Evolutionary conservation across 2,113 vertebrate species (phyloP), one percentile per base, ranked within the genome.

Genomic region (Anser brachyrhynchus): DNA sequence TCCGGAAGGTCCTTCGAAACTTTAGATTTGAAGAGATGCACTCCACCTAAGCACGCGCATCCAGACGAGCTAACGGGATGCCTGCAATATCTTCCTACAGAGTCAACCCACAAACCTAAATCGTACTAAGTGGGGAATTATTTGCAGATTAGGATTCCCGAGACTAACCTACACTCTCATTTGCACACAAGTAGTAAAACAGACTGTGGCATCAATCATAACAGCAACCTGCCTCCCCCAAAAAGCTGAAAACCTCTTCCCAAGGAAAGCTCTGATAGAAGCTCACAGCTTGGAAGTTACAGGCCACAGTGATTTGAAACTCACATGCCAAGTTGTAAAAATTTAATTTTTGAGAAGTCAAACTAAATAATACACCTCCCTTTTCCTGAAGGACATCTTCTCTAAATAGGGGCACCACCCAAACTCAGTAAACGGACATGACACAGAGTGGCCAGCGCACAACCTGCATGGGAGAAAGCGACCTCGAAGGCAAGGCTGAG

Each of bases 131-230:
- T 54, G 62, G 18, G 62, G 67, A 92, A 92, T 70, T 69, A 81
- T 70, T 69, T 39, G 43, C 33, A 76, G 46, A 71, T 86, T 25
- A 75, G 72, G 72, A 80, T 62, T 90, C 78, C 69, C 69, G 73
- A 84, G 43, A 55, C 57, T 81, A 89, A 46, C 41, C 51, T 86
- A 86, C 10, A 46, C 64, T 78, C 75, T 88, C 78, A 86, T 46
- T 43, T 88, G 88, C 85, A 90, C 93, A 80, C 82, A 59, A 79
- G 51, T 35, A 83, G 74, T 91, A 89, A 92, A 91, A 25, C 74
- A 95, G 93, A 70, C 59, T 35, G 82, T 35, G 71, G 59, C 39
- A 92, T 46, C 87, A 57, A 76, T 65, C 4, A 2, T 49, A 83
- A 89, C 54, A 70, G 54, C 66, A 89, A 67, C n/a, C 46, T 73